Base-by-base conservation (phyloP, 1,140 invertebrate genomes). In the Drosophila sechellia region DNA sequence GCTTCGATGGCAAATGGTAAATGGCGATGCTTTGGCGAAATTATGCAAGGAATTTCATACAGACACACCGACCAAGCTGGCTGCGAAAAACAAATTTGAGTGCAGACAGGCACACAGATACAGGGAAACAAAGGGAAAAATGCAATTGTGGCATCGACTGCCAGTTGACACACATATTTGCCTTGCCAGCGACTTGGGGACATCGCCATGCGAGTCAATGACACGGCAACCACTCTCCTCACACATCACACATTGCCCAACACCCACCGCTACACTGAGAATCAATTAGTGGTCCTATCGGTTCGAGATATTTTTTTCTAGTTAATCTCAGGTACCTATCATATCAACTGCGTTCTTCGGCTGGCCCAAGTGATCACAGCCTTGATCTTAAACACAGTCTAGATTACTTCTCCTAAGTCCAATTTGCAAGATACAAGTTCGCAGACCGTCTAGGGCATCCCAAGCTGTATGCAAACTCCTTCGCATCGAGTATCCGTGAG, bases 81-180 rank as follows among this genome's bases (percentile, higher is more conserved):
- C 49, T 52, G 49, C n/a, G 15, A 53, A 22, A 37, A 20, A 46
- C 22, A 49, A 46, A 31, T 46, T 15, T 57, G 43, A 49, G 20
- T 50, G 56, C 63, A 40, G 43, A 20, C 52, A 25, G 13, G 46
- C 53, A 35, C 55, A 55, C 42, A 40, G 2, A 37, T 8, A 20
- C 20, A 50, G 35, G 61, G 43, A 34, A n/a, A 65, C 72, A 76
- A 76, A 43, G 37, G 48, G 34, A 48, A 66, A 75, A 69, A 53
- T 58, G 69, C 40, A 86, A 66, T 66, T 86, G 81, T 64, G 68
- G 68, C 77, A 70, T 79, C 81, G 83, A 81, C 74, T 87, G 64
- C 79, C 83, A 87, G 78, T 79, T 86, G 83, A 86, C 81, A 86
- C 65, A 86, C 81, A 86, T 86, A 87, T 87, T 86, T 86, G 78